Evolutionary conservation across 2,888 invertebrate genomes (phyloP), one percentile per base, ranked within the genome.

Genomic region (Chouioia cunea): DNA sequence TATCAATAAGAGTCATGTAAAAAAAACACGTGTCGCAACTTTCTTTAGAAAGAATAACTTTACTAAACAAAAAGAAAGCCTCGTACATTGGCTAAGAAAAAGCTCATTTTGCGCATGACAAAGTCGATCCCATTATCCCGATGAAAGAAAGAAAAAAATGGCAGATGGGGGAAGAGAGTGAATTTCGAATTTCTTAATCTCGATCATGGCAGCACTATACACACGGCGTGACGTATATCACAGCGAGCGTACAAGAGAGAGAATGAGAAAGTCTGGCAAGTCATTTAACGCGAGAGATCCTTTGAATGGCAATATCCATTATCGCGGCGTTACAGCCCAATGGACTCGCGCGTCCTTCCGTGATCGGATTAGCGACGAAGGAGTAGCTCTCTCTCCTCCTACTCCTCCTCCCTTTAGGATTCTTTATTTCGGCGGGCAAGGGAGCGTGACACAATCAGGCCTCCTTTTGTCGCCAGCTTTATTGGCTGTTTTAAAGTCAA

Each of bases 251-350:
- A 16, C 50, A 6, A n/a, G 48, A 48, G 18, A 50, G 8, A 50
- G 18, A 50, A 12, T 16, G 18, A 18, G 16, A 46, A 46, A 14
- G 50, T 69, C 69, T 68, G 64, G 54, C 65, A 36, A 36, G 73
- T 79, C 78, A 79, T 81, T 81, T 79, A 80, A 80, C 77, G 79
- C 72, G 77, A 77, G 79, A 77, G 78, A 78, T 77, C 78, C 78
- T 78, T 77, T 77, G 78, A 81, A 80, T 81, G 76, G 81, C 78
- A 77, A 80, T 82, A 79, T 77, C 78, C 78, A 82, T 82, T 81
- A 81, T 79, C 81, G 78, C 76, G 75, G 75, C 78, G 78, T 81
- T 79, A 80, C 79, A 78, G 76, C 76, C 77, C 78, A 79, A 79
- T 75, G 78, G 78, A 78, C 79, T 69, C 76, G 70, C 74, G 76